phyloP scores from a whole-genome alignment of 2,888 invertebrate species.

The Arge pagana region DNA sequence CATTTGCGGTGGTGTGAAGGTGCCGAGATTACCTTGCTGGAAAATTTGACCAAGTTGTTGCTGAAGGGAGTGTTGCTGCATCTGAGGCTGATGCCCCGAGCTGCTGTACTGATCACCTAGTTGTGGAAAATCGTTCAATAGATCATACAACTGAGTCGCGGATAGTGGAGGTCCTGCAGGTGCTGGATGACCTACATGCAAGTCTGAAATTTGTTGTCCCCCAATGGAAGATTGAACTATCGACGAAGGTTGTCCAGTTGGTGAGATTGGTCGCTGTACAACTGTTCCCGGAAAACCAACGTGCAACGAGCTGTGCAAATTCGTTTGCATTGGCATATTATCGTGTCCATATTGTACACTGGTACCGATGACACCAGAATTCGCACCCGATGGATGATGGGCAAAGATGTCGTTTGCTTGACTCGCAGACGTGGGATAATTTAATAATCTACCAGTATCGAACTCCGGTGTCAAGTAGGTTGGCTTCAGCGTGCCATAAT shows the following conservation, averaged over 20 bases:
- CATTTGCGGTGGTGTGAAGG: slow-evolving; percentile 49
- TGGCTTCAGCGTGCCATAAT: slow-evolving; percentile 36
- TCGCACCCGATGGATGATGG: slow-evolving; percentile 36
- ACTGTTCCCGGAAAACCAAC: slow-evolving; percentile 43
- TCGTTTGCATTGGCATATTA: slow-evolving; percentile 45
- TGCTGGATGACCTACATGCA: slow-evolving; percentile 47
- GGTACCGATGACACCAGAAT: slow-evolving; percentile 28
- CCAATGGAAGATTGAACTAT: background rate
- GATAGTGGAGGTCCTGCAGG: slow-evolving; percentile 45
- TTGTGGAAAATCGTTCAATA: slow-evolving; percentile 48
- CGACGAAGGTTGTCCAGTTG: slow-evolving; percentile 1
- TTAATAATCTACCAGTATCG: slow-evolving; percentile 36
- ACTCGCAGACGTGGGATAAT: slow-evolving; percentile 35
- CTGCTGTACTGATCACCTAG: slow-evolving; percentile 43
- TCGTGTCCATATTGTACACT: slow-evolving; percentile 37
- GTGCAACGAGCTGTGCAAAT: slow-evolving; percentile 50
- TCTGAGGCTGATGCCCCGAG: slow-evolving; percentile 47
- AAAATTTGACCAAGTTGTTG: slow-evolving; percentile 51
- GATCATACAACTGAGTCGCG: slow-evolving; percentile 47
- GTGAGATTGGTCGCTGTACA: slow-evolving; percentile 35
- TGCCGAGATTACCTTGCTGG: slow-evolving; percentile 35
- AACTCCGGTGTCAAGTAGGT: slow-evolving; percentile 42
- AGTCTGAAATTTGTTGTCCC: slow-evolving; percentile 44
- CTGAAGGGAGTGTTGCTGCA: slow-evolving; percentile 45
- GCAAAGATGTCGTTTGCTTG: slow-evolving; percentile 44